Conservation (phyloP, 2,888 invertebrate species). For the Cephus pygmeus region DNA sequence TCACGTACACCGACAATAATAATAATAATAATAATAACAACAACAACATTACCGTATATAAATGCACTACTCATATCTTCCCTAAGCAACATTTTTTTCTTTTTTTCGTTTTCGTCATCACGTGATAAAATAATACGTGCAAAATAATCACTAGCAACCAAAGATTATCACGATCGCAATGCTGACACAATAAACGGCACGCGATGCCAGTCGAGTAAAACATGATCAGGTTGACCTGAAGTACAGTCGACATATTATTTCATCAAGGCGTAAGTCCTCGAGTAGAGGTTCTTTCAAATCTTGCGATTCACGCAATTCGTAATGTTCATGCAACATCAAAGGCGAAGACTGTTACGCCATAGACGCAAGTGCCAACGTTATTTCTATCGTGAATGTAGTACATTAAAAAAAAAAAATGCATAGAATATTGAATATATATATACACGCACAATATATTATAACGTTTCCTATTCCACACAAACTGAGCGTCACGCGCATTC, state of each 20-base stretch:
- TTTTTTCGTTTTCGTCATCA: background rate
- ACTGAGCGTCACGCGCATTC: constrained; percentile 20
- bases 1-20: constrained; percentile 7
- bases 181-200: background rate
- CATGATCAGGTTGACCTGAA: background rate
- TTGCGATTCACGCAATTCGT: no score
- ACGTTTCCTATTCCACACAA: constrained; percentile 24
- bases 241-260: no score
- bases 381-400: background rate
- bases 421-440: constrained; percentile 33
- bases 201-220: background rate
- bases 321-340: no score
- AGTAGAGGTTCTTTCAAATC: no score
- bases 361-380: no score
- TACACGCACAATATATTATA: constrained; percentile 24
- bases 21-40: background rate
- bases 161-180: background rate
- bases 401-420: constrained; percentile 19
- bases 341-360: no score
- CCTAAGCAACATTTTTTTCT: background rate
- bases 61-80: background rate
- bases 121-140: background rate
- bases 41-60: background rate
- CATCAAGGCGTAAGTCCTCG: no score
- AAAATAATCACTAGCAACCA: background rate